Base-by-base conservation (phyloP, 1,140 invertebrate genomes). In the Paralvinella palmiformis region DNA sequence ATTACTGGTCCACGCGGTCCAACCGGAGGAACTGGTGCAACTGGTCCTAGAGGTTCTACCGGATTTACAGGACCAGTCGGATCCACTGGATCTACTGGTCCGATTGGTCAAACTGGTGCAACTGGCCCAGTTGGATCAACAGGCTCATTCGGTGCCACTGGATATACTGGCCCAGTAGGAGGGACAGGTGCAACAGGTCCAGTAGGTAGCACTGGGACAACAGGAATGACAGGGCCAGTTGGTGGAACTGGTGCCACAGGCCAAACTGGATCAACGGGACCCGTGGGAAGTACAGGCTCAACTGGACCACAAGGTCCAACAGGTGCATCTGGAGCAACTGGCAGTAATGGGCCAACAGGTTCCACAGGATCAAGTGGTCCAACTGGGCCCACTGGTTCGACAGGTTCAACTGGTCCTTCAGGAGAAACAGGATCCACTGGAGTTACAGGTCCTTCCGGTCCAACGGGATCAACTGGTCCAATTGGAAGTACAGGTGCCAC, bases 381-480 rank as follows among this genome's bases (percentile, higher is more conserved):
- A 4, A 5, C 20, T 17, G 63, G 63, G 6, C 29, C 27, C 4
- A 35, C 33, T 64, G 62, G 62, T 59, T 22, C 27, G 24, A 44
- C 59, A 3, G 59, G 59, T 52, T 2, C 48, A n/a, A 33, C 45
- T 53, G 61, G 61, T 59, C 61, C 52, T 2, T 17, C 32, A 41
- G 62, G 62, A 61, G 22, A 44, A 3, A 15, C 62, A 35, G 62
- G 62, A 27, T 24, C 17, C 27, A 45, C 37, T 37, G 33, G 24
- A 15, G 31, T 27, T 31, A 36, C 50, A 61, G 62, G 62, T 24
- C 29, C 33, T 60, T 27, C 31, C 22, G 59, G 36, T 13, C 22
- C 4, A 22, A 60, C 24, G 36, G 87, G 87, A 61, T 69, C 73
- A 52, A 71, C 74, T 64, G 88, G 88, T 52, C 73, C 10, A 83